Base-by-base conservation (phyloP, 2,113 vertebrate genomes). In the Oncorhynchus nerka region DNA sequence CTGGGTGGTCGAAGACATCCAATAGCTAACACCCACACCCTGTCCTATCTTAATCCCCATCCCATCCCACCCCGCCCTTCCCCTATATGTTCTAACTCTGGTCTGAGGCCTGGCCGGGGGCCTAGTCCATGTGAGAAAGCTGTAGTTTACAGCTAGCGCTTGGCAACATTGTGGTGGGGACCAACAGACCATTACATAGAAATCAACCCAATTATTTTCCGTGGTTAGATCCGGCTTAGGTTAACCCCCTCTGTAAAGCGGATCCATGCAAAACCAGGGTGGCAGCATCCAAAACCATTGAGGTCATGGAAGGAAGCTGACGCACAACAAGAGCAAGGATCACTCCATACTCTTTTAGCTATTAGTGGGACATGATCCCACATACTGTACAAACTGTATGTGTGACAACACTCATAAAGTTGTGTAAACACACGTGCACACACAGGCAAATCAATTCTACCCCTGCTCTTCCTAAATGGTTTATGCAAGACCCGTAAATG, bases 131-230 rank as follows among this genome's bases (percentile, higher is more conserved):
- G 12, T 70, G 81, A 73, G n/a, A 4, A n/a, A 72, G 74, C 65
- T 45, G 16, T 70, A 57, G 73, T 65, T 62, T 79, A 70, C 67
- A 62, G 75, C 72, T 51, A 75, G 69, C 66, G 75, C 74, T 81
- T 84, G 85, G 84, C 76, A 86, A 78, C 65, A 26, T 22, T 67
- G 69, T 79, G 74, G 79, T 51, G 22, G 67, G 51, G 76, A 85
- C 76, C 80, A 79, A 51, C 74, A 81, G 81, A 77, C 83, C 81
- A 83, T 85, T 82, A 74, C 75, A 75, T 74, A 79, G 77, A 85
- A 77, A 77, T 77, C 76, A 80, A 78, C 69, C 77, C 66, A 84
- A 81, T 90, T 80, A 78, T 80, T 78, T 78, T 81, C 79, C 77
- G 78, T 73, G 82, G 82, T 83, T 74, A 71, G 65, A 57, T 71